phyloP scores from a whole-genome alignment of 2,797 vertebrate genomes.

The Mustela erminea region DNA sequence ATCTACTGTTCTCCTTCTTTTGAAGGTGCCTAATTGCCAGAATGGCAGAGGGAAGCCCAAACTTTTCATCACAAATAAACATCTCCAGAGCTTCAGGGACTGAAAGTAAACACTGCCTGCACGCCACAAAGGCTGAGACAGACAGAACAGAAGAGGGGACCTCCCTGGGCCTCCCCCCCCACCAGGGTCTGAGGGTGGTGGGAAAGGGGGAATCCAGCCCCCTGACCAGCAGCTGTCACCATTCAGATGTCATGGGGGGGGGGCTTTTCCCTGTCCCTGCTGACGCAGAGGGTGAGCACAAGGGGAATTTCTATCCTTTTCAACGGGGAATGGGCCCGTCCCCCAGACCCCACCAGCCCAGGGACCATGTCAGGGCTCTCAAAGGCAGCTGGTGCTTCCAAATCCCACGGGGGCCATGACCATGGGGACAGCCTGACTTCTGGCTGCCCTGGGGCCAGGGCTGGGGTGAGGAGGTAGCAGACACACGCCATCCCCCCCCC shows the following conservation, averaged over 20 bases:
- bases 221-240: accelerated
- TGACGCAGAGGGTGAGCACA: background rate
- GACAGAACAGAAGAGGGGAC: background rate
- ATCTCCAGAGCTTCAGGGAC: background rate
- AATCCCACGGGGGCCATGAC: background rate
- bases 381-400: background rate
- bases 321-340: background rate
- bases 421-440: background rate
- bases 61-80: background rate
- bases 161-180: background rate
- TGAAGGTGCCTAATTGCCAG: background rate
- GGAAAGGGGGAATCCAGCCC: background rate
- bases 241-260: background rate
- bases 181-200: background rate
- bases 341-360: background rate
- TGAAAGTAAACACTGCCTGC: background rate
- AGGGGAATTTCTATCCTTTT: constrained; percentile 23
- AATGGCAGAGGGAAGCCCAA: background rate
- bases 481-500: too few relatives aligned
- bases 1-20: background rate
- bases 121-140: background rate
- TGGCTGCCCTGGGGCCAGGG: background rate
- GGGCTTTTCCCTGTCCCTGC: background rate
- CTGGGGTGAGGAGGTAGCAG: background rate
- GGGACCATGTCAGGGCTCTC: background rate